A percentile compares a stretch with the other conserved stretches of the same genome.
phyloP scores from a whole-genome alignment of 2,797 vertebrate genomes.

The Eidolon dupreanum region DNA sequence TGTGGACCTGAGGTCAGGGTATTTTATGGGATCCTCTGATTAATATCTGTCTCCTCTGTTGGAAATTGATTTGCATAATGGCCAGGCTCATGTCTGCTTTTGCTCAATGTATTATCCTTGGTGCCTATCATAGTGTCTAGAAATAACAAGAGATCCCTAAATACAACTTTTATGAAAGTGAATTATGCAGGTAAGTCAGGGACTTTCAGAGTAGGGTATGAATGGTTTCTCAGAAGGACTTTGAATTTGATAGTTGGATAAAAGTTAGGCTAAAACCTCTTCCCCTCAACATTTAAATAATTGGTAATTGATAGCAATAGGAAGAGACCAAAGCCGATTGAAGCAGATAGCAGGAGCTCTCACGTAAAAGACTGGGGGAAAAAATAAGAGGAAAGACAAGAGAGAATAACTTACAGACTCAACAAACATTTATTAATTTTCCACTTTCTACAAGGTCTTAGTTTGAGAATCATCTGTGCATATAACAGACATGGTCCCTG shows the following conservation, averaged over 20 bases:
- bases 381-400: neutral
- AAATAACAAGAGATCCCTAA: neutral
- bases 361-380: neutral
- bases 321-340: neutral
- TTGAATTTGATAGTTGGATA: neutral
- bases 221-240: neutral
- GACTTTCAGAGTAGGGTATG: neutral
- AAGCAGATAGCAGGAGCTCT: neutral
- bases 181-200: neutral
- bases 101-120: neutral
- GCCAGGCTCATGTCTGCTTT: neutral
- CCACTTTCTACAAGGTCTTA: neutral
- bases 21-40: neutral
- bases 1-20: neutral
- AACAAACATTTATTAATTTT: neutral
- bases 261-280: neutral
- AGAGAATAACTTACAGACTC: neutral
- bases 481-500: neutral
- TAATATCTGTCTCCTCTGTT: neutral
- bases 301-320: neutral
- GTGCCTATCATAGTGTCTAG: neutral
- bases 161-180: neutral
- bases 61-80: neutral
- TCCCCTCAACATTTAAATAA: neutral
- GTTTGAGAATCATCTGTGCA: neutral